phyloP scores from a whole-genome alignment of 2,888 invertebrate genomes.

The Seira ritae region DNA sequence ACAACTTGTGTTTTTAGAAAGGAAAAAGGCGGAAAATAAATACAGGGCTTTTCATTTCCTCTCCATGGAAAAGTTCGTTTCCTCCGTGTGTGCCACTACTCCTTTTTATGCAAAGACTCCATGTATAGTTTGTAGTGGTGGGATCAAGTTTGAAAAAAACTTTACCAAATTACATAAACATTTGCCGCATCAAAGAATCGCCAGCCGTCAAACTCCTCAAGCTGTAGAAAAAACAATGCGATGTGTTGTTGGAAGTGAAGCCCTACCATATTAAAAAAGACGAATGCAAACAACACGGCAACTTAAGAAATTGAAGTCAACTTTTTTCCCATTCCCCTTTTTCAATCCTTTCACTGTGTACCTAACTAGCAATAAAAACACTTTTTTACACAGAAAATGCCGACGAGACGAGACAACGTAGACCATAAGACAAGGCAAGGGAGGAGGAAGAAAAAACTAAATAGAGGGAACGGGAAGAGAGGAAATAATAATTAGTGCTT shows the following conservation, averaged over 20 bases:
- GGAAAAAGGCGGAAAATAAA: conserved; percentile 33
- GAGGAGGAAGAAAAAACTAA: conserved; percentile 51
- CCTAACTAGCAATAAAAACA: neutral
- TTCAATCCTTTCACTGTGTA: neutral
- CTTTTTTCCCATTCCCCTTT: conserved; percentile 30
- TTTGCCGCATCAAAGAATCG: conserved; percentile 52
- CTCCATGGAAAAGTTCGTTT: conserved; percentile 48
- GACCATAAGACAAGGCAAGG: conserved; percentile 30
- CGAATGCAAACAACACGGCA: conserved; percentile 34
- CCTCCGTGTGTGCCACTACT: neutral
- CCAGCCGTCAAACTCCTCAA: conserved; percentile 50
- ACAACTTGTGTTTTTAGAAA: conserved; percentile 28
- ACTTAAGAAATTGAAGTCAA: conserved; percentile 50
- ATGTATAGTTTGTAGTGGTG: neutral
- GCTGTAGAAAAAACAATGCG: conserved; percentile 29
- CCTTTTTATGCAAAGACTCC: neutral
- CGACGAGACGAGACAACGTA: too few species aligned
- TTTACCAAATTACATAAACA: conserved; percentile 58
- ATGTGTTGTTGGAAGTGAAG: too few species aligned
- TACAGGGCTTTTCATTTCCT: conserved; percentile 42
- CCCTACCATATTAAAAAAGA: conserved; percentile 44
- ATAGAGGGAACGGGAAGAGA: conserved; percentile 21
- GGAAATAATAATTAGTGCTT: conserved; percentile 69
- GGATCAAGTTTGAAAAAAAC: conserved; percentile 27
- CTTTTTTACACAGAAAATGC: neutral